Percentiles rank a stretch among this genome's conserved stretches.
phyloP scores from a whole-genome alignment of 2,797 vertebrate genomes.

The Arnoldichthys spilopterus region DNA sequence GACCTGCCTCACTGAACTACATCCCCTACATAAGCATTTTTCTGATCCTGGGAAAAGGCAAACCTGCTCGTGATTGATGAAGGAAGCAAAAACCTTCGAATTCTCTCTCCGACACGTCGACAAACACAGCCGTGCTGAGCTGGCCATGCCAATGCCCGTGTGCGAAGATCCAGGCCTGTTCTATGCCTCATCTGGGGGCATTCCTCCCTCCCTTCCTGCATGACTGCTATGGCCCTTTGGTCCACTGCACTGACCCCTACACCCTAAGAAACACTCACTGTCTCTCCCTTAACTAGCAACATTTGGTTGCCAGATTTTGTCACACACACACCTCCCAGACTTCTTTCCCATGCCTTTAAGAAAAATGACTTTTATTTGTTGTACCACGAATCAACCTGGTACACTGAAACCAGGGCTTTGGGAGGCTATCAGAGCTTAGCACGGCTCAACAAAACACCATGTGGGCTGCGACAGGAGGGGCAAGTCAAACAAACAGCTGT shows the following conservation, averaged over 20 bases:
- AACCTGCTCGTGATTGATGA: slow-evolving; percentile 72
- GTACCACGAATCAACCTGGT: slow-evolving; percentile 40
- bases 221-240: slow-evolving; percentile 59
- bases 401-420: background rate
- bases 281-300: slow-evolving; percentile 64
- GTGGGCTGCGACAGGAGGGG: slow-evolving; percentile 6
- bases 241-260: slow-evolving; percentile 67
- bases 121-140: slow-evolving; percentile 78
- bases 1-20: background rate
- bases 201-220: slow-evolving; percentile 31
- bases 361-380: slow-evolving; percentile 45
- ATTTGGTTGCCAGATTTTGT: slow-evolving; percentile 79
- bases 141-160: slow-evolving; percentile 66
- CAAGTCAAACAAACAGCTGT: slow-evolving; percentile 45
- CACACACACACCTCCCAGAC: slow-evolving; percentile 9
- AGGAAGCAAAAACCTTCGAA: slow-evolving; percentile 73
- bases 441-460: background rate
- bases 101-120: slow-evolving; percentile 78
- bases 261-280: slow-evolving; percentile 57
- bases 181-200: slow-evolving; percentile 71
- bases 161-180: slow-evolving; percentile 71
- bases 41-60: slow-evolving; percentile 76
- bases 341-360: slow-evolving; percentile 46
- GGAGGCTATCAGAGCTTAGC: slow-evolving; percentile 23
- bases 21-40: no score